phyloP scores from a whole-genome alignment of 2,888 invertebrate genomes.

The Pristionchus fissidentatus region DNA sequence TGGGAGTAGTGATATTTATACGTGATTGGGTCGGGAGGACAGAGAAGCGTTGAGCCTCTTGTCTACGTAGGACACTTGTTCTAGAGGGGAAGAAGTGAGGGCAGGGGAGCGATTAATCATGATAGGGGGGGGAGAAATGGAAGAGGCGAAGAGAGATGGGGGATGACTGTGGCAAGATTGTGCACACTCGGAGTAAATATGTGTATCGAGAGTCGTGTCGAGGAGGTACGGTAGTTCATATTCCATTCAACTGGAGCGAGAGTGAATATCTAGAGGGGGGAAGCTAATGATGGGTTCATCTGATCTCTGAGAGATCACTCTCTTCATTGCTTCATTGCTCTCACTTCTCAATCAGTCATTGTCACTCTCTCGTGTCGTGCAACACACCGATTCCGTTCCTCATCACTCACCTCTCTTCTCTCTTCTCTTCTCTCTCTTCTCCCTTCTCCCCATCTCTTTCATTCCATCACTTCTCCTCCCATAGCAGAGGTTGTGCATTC shows the following conservation, averaged over 20 bases:
- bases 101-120: slow-evolving; percentile 24
- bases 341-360: neutral
- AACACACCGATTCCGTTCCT: neutral
- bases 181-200: neutral
- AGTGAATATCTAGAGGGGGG: no score
- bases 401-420: neutral
- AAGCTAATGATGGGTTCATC: no score
- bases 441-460: neutral
- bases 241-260: no score
- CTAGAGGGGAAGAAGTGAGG: neutral
- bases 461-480: neutral
- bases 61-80: slow-evolving; percentile 26
- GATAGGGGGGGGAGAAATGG: slow-evolving; percentile 3
- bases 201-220: neutral
- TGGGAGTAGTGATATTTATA: no score
- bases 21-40: no score
- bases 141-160: neutral
- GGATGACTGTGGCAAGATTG: neutral
- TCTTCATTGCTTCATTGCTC: neutral
- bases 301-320: neutral
- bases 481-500: no score
- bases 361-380: neutral
- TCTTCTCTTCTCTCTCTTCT: neutral
- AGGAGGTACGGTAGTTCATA: neutral
- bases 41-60: neutral